Percentiles rank a stretch among this genome's conserved stretches.
These are phyloP conservation scores for Acleris laterana DNA, from an alignment of 2,888 invertebrate genomes.

Conservation along the genomic window DNA sequence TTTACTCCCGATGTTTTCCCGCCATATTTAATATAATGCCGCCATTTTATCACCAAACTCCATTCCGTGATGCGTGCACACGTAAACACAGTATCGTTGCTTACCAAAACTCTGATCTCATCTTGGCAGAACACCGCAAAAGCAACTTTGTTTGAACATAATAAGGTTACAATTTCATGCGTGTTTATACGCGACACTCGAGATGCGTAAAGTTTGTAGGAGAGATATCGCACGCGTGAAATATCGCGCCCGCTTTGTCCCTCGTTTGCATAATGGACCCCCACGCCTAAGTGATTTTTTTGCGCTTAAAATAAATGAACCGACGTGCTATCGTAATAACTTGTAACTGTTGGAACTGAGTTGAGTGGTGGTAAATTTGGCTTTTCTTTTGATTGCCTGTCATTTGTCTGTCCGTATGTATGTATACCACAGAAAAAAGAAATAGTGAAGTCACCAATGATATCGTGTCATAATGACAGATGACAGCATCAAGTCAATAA, in stretches of 20 bases:
- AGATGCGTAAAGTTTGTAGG: no score
- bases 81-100: conserved; percentile 8
- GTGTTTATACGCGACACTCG: no score
- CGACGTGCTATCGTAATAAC: conserved; percentile 5
- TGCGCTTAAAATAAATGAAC: conserved; percentile 38
- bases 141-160: no score
- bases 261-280: conserved; percentile 46
- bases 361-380: neutral
- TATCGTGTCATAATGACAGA: no score
- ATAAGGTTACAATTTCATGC: no score
- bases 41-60: conserved; percentile 33
- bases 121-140: no score
- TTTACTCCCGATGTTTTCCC: conserved; percentile 17
- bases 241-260: conserved; percentile 34
- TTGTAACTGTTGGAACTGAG: neutral
- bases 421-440: no score
- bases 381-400: neutral
- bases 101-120: no score
- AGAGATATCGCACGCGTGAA: conserved; percentile 28
- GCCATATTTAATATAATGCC: conserved; percentile 35
- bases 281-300: conserved; percentile 41
- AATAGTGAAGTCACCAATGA: no score
- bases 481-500: no score
- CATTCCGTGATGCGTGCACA: conserved; percentile 14
- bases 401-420: neutral